phyloP scores from a whole-genome alignment of 2,113 vertebrate species.

The Neolamprologus hecqui region DNA sequence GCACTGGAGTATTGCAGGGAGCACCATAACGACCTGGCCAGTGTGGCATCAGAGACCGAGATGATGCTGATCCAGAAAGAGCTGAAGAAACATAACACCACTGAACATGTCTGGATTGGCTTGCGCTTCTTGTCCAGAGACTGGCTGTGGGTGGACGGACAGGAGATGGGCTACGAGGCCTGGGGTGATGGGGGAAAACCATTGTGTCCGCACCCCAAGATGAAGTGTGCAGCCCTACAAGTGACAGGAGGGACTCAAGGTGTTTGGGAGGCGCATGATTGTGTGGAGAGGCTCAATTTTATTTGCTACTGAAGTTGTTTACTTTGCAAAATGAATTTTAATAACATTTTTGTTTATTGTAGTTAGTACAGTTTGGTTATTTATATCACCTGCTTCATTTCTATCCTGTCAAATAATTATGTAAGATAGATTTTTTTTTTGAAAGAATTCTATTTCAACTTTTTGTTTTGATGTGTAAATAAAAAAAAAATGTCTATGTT shows the following conservation, averaged over 20 bases:
- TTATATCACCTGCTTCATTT: background rate
- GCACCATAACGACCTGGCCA: background rate
- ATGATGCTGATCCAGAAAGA: conserved; percentile 8
- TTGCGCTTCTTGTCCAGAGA: background rate
- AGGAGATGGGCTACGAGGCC: background rate
- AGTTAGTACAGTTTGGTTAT: background rate
- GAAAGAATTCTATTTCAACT: background rate
- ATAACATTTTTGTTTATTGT: background rate
- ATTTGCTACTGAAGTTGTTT: conserved; percentile 15
- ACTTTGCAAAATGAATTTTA: background rate
- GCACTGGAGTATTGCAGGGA: background rate
- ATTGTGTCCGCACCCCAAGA: background rate
- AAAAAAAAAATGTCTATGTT: background rate
- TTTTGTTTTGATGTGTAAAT: background rate
- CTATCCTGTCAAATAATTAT: background rate
- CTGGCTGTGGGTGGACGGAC: background rate
- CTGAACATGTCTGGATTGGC: background rate
- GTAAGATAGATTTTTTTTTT: background rate
- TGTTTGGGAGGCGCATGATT: background rate
- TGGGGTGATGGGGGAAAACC: background rate
- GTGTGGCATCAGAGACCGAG: conserved; percentile 1
- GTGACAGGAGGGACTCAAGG: background rate
- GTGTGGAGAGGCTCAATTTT: conserved; percentile 5
- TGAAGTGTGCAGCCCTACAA: background rate
- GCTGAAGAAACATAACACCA: background rate